Evolutionary conservation across 2,113 vertebrate species (phyloP).

Genomic region (Odontesthes bonariensis): DNA sequence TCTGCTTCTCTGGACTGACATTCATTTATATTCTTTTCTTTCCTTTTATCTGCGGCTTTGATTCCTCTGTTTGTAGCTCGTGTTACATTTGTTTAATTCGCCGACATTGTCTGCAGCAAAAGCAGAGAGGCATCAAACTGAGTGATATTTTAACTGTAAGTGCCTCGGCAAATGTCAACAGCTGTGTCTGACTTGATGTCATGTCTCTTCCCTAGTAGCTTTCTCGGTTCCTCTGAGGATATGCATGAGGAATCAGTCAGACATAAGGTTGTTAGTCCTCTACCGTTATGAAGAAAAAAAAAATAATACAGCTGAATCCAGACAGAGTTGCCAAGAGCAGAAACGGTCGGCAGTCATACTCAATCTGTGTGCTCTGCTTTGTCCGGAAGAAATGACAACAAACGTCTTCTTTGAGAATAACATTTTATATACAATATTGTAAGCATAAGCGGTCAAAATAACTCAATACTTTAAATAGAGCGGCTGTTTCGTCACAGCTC

Average conservation of each 20-base stretch:
- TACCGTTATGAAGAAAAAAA: slow-evolving; percentile 29
- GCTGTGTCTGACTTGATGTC: slow-evolving; percentile 53
- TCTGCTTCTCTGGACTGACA: slow-evolving; percentile 79
- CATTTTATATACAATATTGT: slow-evolving; percentile 10
- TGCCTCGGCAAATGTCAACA: slow-evolving; percentile 41
- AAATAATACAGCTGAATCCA: slow-evolving; percentile 37
- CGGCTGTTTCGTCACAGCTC: slow-evolving; percentile 2
- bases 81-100: slow-evolving; percentile 46
- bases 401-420: slow-evolving; percentile 20
- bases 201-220: slow-evolving; percentile 44
- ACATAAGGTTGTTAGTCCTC: slow-evolving; percentile 44
- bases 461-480: background rate
- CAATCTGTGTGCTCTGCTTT: slow-evolving; percentile 27
- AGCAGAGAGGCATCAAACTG: slow-evolving; percentile 44
- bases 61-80: slow-evolving; percentile 36
- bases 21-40: slow-evolving; percentile 53
- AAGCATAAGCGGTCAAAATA: slow-evolving; percentile 12
- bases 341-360: slow-evolving; percentile 36
- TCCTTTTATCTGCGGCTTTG: slow-evolving; percentile 52
- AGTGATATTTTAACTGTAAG: slow-evolving; percentile 42
- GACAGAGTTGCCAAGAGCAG: slow-evolving; percentile 36
- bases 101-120: slow-evolving; percentile 20
- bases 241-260: slow-evolving; percentile 64
- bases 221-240: slow-evolving; percentile 53
- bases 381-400: slow-evolving; percentile 50